Conservation (phyloP, 2,113 vertebrate species). For the Tetraodon nigroviridis region DNA sequence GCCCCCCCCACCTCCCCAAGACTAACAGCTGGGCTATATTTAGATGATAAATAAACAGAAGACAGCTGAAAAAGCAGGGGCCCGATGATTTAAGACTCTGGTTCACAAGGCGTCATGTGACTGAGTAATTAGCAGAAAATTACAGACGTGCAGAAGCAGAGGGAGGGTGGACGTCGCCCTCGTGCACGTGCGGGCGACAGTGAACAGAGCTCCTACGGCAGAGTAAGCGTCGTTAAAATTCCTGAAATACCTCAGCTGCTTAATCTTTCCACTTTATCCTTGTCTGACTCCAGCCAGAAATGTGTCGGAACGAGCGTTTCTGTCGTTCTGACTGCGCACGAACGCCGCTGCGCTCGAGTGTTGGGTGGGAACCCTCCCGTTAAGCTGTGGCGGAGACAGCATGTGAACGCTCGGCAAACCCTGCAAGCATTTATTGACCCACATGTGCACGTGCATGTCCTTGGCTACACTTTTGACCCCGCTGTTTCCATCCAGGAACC, state of each 20-base stretch:
- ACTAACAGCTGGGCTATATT: conserved; percentile 50
- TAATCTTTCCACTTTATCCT: conserved; percentile 28
- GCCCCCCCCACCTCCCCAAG: conserved; percentile 16
- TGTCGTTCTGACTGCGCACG: conserved; percentile 15
- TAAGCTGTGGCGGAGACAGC: conserved; percentile 45
- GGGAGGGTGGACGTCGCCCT: conserved; percentile 2
- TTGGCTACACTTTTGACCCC: conserved; percentile 68
- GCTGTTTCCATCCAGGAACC: conserved; percentile 52
- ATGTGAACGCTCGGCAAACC: conserved; percentile 51
- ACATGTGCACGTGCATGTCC: conserved; percentile 34
- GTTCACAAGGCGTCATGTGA: not conserved
- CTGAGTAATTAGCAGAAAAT: conserved; percentile 32
- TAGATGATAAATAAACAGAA: conserved; percentile 23
- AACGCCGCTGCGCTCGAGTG: conserved; percentile 1
- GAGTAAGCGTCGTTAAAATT: conserved; percentile 18
- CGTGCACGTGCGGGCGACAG: not conserved
- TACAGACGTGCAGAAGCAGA: conserved; percentile 16
- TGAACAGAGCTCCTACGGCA: not conserved
- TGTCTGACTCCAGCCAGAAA: conserved; percentile 25
- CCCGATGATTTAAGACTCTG: conserved; percentile 6
- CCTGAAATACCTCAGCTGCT: conserved; percentile 13
- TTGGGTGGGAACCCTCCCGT: conserved; percentile 35
- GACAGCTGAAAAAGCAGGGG: conserved; percentile 21
- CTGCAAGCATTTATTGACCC: conserved; percentile 43
- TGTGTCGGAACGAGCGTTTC: conserved; percentile 2